These are phyloP conservation scores for Labroides dimidiatus DNA, from an alignment of 2,797 vertebrate genomes.

Conservation along the genomic window DNA sequence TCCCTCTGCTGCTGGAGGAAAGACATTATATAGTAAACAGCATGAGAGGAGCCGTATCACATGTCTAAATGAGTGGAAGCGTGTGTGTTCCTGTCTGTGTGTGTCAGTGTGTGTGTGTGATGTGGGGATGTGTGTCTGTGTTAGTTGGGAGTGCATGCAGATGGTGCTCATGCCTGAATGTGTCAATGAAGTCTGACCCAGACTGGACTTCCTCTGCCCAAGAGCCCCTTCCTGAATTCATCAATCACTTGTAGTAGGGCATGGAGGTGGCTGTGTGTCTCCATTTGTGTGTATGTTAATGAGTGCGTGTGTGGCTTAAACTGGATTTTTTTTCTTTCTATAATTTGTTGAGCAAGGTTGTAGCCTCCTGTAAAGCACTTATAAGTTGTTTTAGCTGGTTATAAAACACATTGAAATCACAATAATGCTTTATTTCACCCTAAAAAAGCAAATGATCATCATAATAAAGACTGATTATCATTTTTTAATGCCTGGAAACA, in stretches of 20 bases:
- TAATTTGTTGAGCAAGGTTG: no score
- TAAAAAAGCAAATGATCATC: no score
- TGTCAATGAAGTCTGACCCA: slow-evolving; percentile 72
- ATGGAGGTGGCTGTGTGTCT: slow-evolving; percentile 19
- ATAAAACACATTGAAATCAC: no score
- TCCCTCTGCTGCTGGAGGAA: slow-evolving; percentile 41
- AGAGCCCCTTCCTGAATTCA: slow-evolving; percentile 80
- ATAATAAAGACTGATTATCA: no score
- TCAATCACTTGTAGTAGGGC: slow-evolving; percentile 75
- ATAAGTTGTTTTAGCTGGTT: no score
- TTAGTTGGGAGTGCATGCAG: slow-evolving; percentile 71
- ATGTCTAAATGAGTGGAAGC: slow-evolving; percentile 41
- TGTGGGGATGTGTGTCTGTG: slow-evolving; percentile 29
- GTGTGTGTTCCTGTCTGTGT: slow-evolving; percentile 30
- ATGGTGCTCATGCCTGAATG: slow-evolving; percentile 67
- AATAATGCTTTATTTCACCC: no score
- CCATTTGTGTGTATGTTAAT: slow-evolving; percentile 10
- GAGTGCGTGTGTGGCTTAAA: not conserved
- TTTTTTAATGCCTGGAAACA: no score
- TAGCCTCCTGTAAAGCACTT: no score
- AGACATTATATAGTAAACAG: slow-evolving; percentile 55
- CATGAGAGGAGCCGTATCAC: slow-evolving; percentile 45
- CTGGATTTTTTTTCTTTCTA: no score
- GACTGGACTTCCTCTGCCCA: slow-evolving; percentile 79
- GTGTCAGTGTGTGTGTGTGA: not conserved